Conservation (phyloP, 1,140 invertebrate species). For the Sitobion miscanthi region DNA sequence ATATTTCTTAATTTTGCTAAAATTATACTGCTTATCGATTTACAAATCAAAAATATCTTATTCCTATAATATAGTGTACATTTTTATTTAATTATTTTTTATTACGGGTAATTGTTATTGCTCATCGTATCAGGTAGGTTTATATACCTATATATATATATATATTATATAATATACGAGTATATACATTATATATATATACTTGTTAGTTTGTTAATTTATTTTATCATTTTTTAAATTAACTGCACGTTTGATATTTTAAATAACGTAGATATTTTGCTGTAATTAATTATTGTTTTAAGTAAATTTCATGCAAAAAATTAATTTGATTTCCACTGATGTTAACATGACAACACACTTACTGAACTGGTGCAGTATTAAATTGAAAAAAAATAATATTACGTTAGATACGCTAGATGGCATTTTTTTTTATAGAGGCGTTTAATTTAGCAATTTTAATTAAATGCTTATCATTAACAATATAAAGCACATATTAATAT, state of each 20-base stretch:
- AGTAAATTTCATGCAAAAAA: not conserved
- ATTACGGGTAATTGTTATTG: no score
- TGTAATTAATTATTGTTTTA: not conserved
- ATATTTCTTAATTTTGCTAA: no score
- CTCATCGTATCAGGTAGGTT: no score
- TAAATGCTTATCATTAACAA: not conserved
- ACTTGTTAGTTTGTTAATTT: no score
- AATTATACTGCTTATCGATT: no score
- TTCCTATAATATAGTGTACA: no score
- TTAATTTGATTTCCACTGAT: not conserved
- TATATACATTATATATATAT: no score
- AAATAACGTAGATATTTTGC: not conserved
- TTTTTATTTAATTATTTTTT: no score
- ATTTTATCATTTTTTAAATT: no score
- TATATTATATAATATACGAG: no score
- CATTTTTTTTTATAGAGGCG: not conserved
- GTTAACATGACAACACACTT: not conserved
- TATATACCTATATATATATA: no score
- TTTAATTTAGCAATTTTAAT: slow-evolving; percentile 24
- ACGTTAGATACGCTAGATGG: not conserved
- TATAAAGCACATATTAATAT: not conserved
- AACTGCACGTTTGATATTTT: not conserved
- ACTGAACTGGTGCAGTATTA: not conserved
- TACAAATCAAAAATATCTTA: no score
- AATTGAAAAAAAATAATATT: not conserved